Evolutionary conservation across 2,797 vertebrate genomes (phyloP).

Genomic region (Valencia hispanica): DNA sequence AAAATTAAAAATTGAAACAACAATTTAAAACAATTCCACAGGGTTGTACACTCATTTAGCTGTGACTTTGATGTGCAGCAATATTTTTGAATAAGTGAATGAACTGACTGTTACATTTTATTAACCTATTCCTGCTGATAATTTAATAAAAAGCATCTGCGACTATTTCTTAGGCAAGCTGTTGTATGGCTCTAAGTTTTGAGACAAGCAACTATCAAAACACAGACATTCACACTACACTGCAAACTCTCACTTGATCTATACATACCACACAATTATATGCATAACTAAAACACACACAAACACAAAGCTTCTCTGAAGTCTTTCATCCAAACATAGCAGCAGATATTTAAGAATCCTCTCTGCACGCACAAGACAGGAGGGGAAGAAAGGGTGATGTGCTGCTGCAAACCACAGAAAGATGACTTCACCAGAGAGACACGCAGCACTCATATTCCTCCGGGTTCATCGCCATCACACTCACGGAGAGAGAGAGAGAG

Average conservation of each 20-base stretch:
- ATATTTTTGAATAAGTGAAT: background rate
- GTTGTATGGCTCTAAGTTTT: background rate
- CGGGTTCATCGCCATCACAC: constrained; percentile 32
- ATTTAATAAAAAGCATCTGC: background rate
- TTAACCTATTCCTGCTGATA: too few species aligned
- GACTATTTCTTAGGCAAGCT: background rate
- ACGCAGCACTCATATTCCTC: constrained; percentile 42
- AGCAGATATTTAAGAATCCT: constrained; percentile 26
- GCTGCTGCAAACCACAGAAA: constrained; percentile 42
- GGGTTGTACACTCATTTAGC: background rate
- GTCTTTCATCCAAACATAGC: constrained; percentile 27
- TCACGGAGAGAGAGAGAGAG: constrained; percentile 10
- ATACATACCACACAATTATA: constrained; percentile 11
- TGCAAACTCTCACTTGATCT: background rate
- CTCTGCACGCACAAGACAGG: constrained; percentile 18
- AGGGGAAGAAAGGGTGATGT: constrained; percentile 41
- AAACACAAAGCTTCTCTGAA: constrained; percentile 9
- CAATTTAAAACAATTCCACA: background rate
- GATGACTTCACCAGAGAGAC: constrained; percentile 68
- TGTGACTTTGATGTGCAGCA: background rate
- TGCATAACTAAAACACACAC: constrained; percentile 5
- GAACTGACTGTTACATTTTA: background rate
- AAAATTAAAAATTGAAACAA: background rate
- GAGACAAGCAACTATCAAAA: constrained; percentile 20
- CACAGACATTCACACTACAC: constrained; percentile 9